A percentile compares a stretch with the other conserved stretches of the same genome.
Evolutionary conservation across 1,140 invertebrate species (phyloP).

Genomic region (Brachionus manjavacas): DNA sequence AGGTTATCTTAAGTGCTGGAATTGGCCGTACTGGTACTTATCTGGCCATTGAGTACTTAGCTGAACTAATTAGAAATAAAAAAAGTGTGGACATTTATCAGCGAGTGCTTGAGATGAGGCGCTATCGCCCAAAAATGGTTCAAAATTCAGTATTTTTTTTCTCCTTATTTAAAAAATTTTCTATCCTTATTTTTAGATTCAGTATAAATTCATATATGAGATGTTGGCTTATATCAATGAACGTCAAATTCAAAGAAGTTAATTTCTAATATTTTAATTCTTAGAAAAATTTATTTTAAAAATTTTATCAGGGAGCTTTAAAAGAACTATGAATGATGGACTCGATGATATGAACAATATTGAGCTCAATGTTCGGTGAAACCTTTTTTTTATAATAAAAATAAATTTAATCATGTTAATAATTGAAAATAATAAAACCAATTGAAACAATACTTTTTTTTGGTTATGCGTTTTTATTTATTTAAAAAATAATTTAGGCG

Average conservation of each 20-base stretch:
- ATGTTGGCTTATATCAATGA: slow-evolving; percentile 24
- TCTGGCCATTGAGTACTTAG: slow-evolving; percentile 80
- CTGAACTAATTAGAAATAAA: slow-evolving; percentile 65
- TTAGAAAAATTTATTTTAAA: neutral
- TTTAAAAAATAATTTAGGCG: no score
- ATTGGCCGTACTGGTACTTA: slow-evolving; percentile 89
- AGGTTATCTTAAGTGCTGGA: slow-evolving; percentile 68
- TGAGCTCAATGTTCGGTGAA: neutral
- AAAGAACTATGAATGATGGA: neutral
- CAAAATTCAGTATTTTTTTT: slow-evolving; percentile 26
- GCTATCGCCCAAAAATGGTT: slow-evolving; percentile 15
- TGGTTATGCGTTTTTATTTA: no score
- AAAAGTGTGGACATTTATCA: slow-evolving; percentile 41
- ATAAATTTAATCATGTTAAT: no score
- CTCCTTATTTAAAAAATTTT: no score
- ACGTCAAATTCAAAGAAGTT: neutral
- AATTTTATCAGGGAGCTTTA: neutral
- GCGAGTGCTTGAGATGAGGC: slow-evolving; percentile 21
- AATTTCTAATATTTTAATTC: neutral
- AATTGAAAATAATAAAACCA: no score
- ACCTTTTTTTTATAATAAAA: no score
- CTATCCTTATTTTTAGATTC: neutral
- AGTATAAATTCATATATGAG: slow-evolving; percentile 36
- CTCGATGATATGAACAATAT: neutral
- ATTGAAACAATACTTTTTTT: no score